Evolutionary conservation across 2,888 invertebrate species (phyloP), one percentile per base, ranked within the genome.

Genomic region (Lissonota sp.): DNA sequence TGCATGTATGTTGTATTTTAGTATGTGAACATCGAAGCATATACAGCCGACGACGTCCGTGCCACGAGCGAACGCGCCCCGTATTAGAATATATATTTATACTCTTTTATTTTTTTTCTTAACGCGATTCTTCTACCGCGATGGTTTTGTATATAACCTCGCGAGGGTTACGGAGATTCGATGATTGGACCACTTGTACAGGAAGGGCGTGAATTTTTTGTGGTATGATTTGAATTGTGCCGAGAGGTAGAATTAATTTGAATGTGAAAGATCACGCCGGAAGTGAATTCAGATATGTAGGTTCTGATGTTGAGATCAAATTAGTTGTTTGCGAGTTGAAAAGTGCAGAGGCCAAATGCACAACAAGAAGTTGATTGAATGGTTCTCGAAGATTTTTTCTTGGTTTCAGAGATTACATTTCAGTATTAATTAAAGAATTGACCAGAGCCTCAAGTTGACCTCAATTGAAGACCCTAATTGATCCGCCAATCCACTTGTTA

Each of bases 61-160:
- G 79, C 81, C 53, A 66, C 64, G 79, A 79, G 60, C 62, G 51
- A 75, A 76, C 78, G 74, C 75, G 75, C 71, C 71, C 71, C 79
- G 60, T 67, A 79, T 82, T 79, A 75, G 67, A 79, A 75, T 75
- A 79, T 73, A 70, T 73, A 16, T 71, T 37, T 80, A 55, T 64
- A 26, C 58, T 46, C 10, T n/a, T 63, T 72, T 44, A 2, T 57
- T 60, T 72, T 44, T 44, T 57, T 60, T 77, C 73, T 66, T 67
- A 57, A 77, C 70, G 42, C 63, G 55, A 44, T 70, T 70, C 57
- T 16, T 76, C 53, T 77, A 14, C 57, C 67, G 42, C 69, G 49
- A 60, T 72, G 39, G 40, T 60, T 69, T 58, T 40, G 37, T 26
- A 26, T 67, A 51, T n/a, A n/a, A n/a, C 70, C 63, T 66, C 57